Percentiles rank a stretch among this genome's conserved stretches.
These are phyloP conservation scores for Leptopterna dolabrata DNA, from an alignment of 2,888 invertebrate species.

Conservation along the genomic window DNA sequence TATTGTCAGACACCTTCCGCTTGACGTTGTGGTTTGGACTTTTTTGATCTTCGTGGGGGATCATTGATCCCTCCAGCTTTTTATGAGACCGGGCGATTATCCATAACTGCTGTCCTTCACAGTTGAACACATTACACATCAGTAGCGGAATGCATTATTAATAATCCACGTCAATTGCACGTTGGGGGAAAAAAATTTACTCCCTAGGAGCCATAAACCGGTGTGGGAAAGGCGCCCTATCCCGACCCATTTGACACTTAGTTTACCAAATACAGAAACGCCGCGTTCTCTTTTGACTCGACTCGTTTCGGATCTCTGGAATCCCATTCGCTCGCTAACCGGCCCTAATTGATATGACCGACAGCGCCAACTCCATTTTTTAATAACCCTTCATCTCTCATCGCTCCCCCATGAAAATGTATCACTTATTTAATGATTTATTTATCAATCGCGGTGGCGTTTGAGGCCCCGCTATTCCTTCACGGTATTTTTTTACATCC, in stretches of 20 bases:
- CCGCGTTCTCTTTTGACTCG: neutral
- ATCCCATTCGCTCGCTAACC: neutral
- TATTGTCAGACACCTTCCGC: no score
- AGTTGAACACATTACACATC: no score
- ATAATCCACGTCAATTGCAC: no score
- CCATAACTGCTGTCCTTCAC: no score
- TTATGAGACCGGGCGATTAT: no score
- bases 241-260: neutral
- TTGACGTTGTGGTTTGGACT: no score
- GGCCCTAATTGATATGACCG: conserved; percentile 22
- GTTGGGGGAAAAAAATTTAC: no score
- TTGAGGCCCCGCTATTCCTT: neutral
- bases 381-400: neutral
- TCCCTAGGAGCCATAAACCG: no score
- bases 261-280: neutral
- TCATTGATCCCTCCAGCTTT: no score
- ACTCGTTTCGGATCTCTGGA: neutral
- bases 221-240: no score
- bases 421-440: conserved; percentile 32
- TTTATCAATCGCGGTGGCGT: conserved; percentile 23
- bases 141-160: no score
- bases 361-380: neutral
- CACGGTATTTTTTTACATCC: neutral
- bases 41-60: no score
- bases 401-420: conserved; percentile 18